phyloP scores from a whole-genome alignment of 2,888 invertebrate genomes.

The Odontomyia ornata region DNA sequence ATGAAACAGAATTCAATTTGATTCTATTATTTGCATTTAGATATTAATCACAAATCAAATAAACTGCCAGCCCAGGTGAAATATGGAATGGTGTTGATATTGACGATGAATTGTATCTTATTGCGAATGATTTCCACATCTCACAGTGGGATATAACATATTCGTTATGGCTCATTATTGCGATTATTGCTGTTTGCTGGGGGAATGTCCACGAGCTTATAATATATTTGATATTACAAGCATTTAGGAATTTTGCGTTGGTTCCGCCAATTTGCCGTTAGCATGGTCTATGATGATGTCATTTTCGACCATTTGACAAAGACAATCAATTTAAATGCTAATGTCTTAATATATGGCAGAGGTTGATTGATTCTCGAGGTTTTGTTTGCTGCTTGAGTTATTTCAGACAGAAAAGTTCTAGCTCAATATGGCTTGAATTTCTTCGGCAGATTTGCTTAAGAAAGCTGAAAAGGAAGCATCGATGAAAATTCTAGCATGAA shows the following conservation, averaged over 20 bases:
- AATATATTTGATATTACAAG: conserved; percentile 18
- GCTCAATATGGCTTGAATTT: not conserved
- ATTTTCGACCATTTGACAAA: conserved; percentile 62
- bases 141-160: conserved; percentile 4
- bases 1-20: not conserved
- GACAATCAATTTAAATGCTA: conserved; percentile 65
- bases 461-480: too few relatives aligned
- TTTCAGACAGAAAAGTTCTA: not conserved
- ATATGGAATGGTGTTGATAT: conserved; percentile 11
- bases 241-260: conserved; percentile 16
- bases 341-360: conserved; percentile 56
- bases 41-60: conserved; percentile 34
- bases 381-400: not conserved
- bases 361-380: conserved; percentile 57
- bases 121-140: not conserved
- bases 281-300: conserved; percentile 56
- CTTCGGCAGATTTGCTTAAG: too few relatives aligned
- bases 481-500: too few relatives aligned
- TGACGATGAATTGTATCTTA: not conserved
- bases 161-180: conserved; percentile 33
- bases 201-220: conserved; percentile 20
- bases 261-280: not conserved
- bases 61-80: conserved; percentile 7
- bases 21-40: conserved; percentile 29
- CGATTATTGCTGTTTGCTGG: conserved; percentile 32